These are phyloP conservation scores for Pseudonaja textilis DNA, from an alignment of 2,113 vertebrate genomes.

Conservation along the genomic window DNA sequence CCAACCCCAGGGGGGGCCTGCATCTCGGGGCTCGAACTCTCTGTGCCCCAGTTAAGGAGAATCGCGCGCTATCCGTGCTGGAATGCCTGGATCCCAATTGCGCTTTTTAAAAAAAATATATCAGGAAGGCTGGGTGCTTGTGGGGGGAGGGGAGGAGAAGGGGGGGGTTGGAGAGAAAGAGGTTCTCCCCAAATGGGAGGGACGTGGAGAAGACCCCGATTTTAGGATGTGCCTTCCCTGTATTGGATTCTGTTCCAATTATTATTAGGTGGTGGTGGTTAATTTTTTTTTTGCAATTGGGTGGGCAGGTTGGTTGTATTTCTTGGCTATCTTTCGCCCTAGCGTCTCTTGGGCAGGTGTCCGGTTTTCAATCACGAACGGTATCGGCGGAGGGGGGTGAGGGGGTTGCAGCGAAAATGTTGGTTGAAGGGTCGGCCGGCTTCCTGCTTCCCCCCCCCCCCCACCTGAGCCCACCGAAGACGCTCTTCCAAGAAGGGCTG, in stretches of 20 bases:
- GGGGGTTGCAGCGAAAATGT: neutral
- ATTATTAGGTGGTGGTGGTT: neutral
- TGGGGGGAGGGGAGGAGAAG: too few relatives aligned
- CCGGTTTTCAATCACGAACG: neutral
- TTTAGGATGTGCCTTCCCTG: neutral
- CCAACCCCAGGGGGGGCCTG: neutral
- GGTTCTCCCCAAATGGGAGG: neutral
- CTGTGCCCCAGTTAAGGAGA: neutral
- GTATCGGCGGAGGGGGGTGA: neutral
- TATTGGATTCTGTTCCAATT: neutral
- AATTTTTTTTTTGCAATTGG: neutral
- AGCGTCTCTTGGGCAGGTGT: neutral
- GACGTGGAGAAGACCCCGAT: neutral
- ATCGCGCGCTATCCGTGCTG: neutral
- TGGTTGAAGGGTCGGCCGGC: neutral
- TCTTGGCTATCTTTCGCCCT: neutral
- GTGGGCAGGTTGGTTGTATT: neutral
- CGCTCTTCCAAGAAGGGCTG: neutral
- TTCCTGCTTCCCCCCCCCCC: neutral
- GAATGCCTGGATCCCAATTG: neutral
- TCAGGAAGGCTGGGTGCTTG: neutral
- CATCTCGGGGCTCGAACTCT: neutral
- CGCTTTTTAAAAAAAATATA: neutral
- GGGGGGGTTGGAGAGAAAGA: neutral
- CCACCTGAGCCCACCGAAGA: neutral